Conservation (phyloP, 1,140 invertebrate species). For the Augochlora pura region DNA sequence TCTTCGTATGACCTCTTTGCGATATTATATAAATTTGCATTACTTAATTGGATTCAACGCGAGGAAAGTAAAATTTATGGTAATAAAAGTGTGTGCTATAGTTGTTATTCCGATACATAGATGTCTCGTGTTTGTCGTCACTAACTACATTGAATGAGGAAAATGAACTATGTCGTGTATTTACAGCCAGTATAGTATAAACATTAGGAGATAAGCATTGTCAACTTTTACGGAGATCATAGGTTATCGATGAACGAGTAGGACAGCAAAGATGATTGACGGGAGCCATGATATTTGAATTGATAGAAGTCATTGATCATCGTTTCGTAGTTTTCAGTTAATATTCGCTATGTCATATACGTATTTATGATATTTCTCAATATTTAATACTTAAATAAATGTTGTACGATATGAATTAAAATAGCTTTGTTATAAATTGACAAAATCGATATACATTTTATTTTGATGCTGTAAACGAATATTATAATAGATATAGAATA, state of each 20-base stretch:
- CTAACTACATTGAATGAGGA: slow-evolving; percentile 44
- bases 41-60: background rate
- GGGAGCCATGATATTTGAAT: background rate
- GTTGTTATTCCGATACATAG: slow-evolving; percentile 24
- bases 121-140: slow-evolving; percentile 50
- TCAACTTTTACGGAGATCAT: slow-evolving; percentile 18
- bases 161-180: slow-evolving; percentile 1
- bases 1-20: background rate
- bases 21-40: background rate
- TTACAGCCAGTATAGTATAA: slow-evolving; percentile 34
- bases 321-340: background rate
- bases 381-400: too few species aligned
- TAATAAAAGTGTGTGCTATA: background rate
- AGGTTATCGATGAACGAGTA: slow-evolving; percentile 22
- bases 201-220: slow-evolving; percentile 36
- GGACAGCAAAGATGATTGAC: background rate
- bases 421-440: too few species aligned
- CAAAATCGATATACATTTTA: too few species aligned
- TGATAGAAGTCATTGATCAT: background rate
- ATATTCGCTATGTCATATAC: background rate
- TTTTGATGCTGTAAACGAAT: too few species aligned
- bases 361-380: too few species aligned
- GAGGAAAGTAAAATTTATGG: background rate
- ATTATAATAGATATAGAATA: too few species aligned
- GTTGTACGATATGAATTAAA: too few species aligned